A percentile compares a stretch with the other conserved stretches of the same genome.
phyloP scores from a whole-genome alignment of 2,888 invertebrate genomes.

The Baronia brevicornis region DNA sequence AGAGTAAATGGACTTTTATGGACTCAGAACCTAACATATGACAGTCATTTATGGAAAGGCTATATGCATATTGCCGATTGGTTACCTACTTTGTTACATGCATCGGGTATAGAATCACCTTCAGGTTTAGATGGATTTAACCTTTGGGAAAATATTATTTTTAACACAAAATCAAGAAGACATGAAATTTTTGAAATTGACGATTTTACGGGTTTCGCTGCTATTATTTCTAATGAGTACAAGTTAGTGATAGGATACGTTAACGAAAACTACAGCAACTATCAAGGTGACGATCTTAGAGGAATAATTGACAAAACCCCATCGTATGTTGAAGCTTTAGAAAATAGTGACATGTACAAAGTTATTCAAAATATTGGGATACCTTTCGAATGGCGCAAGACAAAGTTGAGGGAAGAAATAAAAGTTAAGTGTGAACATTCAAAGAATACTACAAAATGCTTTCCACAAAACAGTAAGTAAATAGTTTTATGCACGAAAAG shows the following conservation, averaged over 20 bases:
- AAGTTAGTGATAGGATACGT: slow-evolving; percentile 49
- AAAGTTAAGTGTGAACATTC: slow-evolving; percentile 31
- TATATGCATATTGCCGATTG: slow-evolving; percentile 88
- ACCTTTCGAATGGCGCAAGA: slow-evolving; percentile 26
- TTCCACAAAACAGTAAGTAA: slow-evolving; percentile 40
- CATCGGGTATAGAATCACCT: slow-evolving; percentile 39
- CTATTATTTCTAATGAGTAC: slow-evolving; percentile 42
- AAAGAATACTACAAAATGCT: slow-evolving; percentile 26
- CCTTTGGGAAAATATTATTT: slow-evolving; percentile 48
- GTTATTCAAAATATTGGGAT: slow-evolving; percentile 33
- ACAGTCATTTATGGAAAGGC: slow-evolving; percentile 61
- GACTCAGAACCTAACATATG: slow-evolving; percentile 50
- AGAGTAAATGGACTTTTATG: slow-evolving; percentile 84
- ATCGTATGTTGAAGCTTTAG: slow-evolving; percentile 36
- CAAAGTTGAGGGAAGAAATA: slow-evolving; percentile 30
- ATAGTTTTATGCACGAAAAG: slow-evolving; percentile 2
- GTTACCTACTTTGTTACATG: slow-evolving; percentile 81
- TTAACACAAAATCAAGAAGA: slow-evolving; percentile 38
- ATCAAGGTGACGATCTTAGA: slow-evolving; percentile 42
- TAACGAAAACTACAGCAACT: slow-evolving; percentile 25
- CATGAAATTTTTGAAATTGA: slow-evolving; percentile 49
- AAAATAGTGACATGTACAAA: slow-evolving; percentile 33
- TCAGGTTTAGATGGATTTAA: slow-evolving; percentile 47
- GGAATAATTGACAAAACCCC: slow-evolving; percentile 39
- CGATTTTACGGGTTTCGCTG: slow-evolving; percentile 41